Conservation (phyloP, 2,888 invertebrate species). For the Mimas tiliae region DNA sequence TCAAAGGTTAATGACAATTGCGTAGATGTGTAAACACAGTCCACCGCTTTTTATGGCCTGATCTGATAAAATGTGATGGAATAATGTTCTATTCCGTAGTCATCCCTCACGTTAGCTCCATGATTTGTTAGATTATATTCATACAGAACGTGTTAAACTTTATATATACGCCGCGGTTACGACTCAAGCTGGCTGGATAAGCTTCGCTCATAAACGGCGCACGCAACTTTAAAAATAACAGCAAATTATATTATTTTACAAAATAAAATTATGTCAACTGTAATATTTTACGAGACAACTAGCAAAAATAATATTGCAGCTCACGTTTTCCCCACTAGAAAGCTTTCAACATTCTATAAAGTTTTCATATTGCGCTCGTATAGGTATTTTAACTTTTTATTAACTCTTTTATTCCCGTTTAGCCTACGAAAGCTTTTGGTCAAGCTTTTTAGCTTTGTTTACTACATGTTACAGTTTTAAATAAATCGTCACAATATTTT, state of each 20-base stretch:
- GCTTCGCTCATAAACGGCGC: not conserved
- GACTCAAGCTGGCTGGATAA: conserved; percentile 11
- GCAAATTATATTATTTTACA: not conserved
- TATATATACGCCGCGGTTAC: conserved; percentile 14
- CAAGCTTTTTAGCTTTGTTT: not conserved
- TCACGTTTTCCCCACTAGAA: not conserved
- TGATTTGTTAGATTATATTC: conserved; percentile 24
- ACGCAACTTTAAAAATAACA: conserved; percentile 9
- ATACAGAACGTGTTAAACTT: conserved; percentile 22
- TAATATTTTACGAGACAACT: not conserved
- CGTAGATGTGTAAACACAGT: not conserved
- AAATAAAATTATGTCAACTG: not conserved
- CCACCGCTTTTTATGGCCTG: not conserved
- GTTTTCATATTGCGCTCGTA: not conserved
- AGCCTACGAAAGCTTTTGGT: not conserved
- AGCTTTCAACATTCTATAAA: not conserved
- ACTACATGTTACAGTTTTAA: not conserved
- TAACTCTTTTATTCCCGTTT: not conserved
- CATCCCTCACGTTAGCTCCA: not conserved
- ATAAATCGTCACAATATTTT: too few species aligned
- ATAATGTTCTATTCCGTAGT: not conserved
- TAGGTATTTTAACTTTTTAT: not conserved
- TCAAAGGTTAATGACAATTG: too few species aligned
- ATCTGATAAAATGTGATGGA: conserved; percentile 3
- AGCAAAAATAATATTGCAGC: not conserved